Base-by-base conservation (phyloP, 1,140 invertebrate species). In the Eurytemora carolleeae region DNA sequence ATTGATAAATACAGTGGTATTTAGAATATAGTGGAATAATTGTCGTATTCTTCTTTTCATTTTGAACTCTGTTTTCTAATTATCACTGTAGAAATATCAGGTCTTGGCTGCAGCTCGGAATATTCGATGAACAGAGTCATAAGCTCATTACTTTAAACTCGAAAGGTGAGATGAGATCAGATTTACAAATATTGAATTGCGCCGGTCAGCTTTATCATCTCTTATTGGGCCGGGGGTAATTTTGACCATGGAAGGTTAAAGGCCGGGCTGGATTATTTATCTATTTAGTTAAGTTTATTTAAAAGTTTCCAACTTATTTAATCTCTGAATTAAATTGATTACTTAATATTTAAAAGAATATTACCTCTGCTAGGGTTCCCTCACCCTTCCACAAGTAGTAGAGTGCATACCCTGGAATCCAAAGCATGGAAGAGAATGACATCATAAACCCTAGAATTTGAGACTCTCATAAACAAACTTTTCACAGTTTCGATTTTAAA, bases 371-470 rank as follows among this genome's bases (percentile, higher is more conserved):
- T 2, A 79, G 65, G 18, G 75, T 72, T 65, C 77, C 77, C 54
- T 75, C 71, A 60, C 71, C 69, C 1, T 68, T 68, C 2, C 73
- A 63, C 2, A 78, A 57, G 61, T 78, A 79, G 65, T 80, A 81
- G 24, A 82, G 67, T 15, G 76, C 78, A 65, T 83, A 83, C 1
- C 70, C 69, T 2, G 84, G 85, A 66, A 87, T 81, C 72, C 80
- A 79, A 2, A 82, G 70, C 76, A 87, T 84, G 0, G 85, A 86
- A 0, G 81, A 78, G n/a, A 85, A 70, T 55, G 82, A 83, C 65
- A 87, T 75, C 31, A 76, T 70, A 67, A 81, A 80, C 0, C 85
- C 85, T 44, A 44, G 31, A n/a, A 44, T 44, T n/a, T n/a, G n/a
- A n/a, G n/a, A n/a, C n/a, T n/a, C n/a, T n/a, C n/a, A n/a, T n/a